These are phyloP conservation scores for Eumaeus atala DNA, from an alignment of 1,140 invertebrate genomes.

Conservation along the genomic window DNA sequence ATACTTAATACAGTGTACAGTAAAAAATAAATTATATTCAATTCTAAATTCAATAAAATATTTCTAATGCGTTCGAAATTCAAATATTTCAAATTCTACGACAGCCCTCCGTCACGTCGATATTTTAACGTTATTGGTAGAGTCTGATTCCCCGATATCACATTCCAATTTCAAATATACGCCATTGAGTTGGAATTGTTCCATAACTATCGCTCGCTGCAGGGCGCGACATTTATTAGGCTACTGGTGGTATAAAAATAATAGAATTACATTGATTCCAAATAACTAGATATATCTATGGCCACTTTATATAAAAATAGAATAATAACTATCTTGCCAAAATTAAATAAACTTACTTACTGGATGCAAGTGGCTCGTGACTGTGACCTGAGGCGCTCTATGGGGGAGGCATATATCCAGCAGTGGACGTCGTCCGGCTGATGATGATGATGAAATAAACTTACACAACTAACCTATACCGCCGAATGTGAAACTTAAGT, in stretches of 20 bases:
- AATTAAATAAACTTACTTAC: no score
- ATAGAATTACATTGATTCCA: not conserved
- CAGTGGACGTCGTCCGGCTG: no score
- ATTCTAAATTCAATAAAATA: not conserved
- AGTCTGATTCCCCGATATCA: not conserved
- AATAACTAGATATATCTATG: not conserved
- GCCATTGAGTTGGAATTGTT: constrained; percentile 2
- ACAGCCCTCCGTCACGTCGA: constrained; percentile 1
- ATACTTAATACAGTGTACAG: not conserved
- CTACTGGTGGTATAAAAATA: not conserved
- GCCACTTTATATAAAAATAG: no score
- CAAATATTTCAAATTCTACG: not conserved
- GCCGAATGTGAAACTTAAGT: no score
- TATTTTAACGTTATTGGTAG: not conserved
- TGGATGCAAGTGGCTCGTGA: no score
- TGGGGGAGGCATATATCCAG: no score
- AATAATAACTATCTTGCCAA: no score
- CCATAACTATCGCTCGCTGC: not conserved
- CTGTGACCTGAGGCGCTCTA: no score
- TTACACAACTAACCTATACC: no score
- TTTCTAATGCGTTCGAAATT: not conserved
- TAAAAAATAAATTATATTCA: not conserved
- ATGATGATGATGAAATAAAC: no score
- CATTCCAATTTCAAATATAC: constrained; percentile 4
- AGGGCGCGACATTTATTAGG: constrained; percentile 4